Evolutionary conservation across 2,888 invertebrate species (phyloP).

Genomic region (Lydus trimaculatus): DNA sequence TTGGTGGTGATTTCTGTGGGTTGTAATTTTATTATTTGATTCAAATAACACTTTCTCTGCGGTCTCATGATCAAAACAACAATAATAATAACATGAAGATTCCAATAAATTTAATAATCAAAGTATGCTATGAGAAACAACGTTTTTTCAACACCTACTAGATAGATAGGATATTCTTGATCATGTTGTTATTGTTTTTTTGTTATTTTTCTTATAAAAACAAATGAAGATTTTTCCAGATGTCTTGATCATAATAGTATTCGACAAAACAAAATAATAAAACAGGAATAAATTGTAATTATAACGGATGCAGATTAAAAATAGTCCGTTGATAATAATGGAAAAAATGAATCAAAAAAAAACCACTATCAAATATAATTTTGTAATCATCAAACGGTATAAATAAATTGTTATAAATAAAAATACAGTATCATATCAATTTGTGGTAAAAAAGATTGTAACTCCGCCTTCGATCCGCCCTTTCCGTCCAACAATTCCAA

Average conservation of each 20-base stretch:
- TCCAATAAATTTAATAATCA: background rate
- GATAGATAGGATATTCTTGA: too few species aligned
- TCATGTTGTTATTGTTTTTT: too few species aligned
- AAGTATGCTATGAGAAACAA: background rate
- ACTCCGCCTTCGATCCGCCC: slow-evolving; percentile 26
- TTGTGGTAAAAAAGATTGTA: slow-evolving; percentile 16
- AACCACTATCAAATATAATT: slow-evolving; percentile 23
- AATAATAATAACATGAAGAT: too few species aligned
- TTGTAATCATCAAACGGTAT: slow-evolving; percentile 1
- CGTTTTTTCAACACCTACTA: background rate
- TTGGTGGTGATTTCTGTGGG: slow-evolving; percentile 44
- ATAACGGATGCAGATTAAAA: slow-evolving; percentile 21
- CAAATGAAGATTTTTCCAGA: background rate
- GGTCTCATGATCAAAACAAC: background rate
- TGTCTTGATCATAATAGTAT: too few species aligned
- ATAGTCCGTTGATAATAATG: slow-evolving; percentile 8
- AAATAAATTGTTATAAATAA: slow-evolving; percentile 29
- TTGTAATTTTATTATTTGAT: slow-evolving; percentile 39
- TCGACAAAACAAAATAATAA: background rate
- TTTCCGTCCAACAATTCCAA: slow-evolving; percentile 11
- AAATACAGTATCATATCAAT: slow-evolving; percentile 23
- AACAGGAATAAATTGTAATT: background rate
- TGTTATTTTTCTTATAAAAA: too few species aligned
- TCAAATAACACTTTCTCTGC: background rate
- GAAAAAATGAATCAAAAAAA: slow-evolving; percentile 17